A percentile compares a stretch with the other conserved stretches of the same genome.
Evolutionary conservation across 2,113 vertebrate species (phyloP).

Genomic region (Psammodynastes pulverulentus): DNA sequence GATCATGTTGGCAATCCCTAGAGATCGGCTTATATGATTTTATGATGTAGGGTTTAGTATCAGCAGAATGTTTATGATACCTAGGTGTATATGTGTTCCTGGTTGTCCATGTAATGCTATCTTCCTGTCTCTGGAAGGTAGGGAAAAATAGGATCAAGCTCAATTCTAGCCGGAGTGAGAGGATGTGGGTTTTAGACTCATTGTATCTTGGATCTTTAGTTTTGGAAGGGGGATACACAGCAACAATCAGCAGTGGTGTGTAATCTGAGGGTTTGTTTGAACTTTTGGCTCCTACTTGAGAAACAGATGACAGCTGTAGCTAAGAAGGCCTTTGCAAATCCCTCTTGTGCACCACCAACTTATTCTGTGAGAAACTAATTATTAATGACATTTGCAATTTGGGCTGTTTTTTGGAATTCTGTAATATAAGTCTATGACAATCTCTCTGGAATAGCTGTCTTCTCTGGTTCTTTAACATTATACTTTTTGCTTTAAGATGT

Average conservation of each 20-base stretch:
- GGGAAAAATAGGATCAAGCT: neutral
- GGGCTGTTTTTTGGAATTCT: neutral
- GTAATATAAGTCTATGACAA: neutral
- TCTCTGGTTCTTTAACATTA: neutral
- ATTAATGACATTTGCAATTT: neutral
- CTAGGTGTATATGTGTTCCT: neutral
- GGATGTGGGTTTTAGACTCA: neutral
- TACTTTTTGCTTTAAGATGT: neutral
- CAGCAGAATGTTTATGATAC: neutral
- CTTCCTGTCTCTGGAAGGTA: neutral
- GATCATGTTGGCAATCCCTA: neutral
- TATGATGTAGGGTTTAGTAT: neutral
- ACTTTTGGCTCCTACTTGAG: neutral
- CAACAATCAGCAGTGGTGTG: neutral
- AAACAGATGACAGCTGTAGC: neutral
- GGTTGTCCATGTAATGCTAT: neutral
- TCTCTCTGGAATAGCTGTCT: neutral
- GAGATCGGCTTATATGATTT: neutral
- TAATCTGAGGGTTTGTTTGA: neutral
- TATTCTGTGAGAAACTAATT: neutral
- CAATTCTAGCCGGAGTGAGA: neutral
- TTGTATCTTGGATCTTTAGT: neutral
- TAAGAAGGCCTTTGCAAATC: neutral
- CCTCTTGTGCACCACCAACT: neutral
- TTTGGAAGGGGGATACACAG: neutral